phyloP scores from a whole-genome alignment of 2,888 invertebrate species.

The Troilus luridus region DNA sequence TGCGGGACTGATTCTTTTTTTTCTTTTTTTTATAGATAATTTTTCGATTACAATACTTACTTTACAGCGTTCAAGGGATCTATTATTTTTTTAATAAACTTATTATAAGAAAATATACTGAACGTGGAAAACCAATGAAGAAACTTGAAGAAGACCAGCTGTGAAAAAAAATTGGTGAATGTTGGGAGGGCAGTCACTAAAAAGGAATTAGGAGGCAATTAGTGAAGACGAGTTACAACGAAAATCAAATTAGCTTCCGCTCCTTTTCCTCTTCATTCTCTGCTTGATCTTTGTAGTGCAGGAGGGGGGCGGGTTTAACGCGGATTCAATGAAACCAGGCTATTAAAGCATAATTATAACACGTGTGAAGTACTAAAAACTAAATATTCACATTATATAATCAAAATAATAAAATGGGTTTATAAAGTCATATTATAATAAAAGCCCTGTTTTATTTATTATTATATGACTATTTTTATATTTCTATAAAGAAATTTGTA shows the following conservation, averaged over 20 bases:
- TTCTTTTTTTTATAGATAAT: too few species aligned
- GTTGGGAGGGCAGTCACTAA: conserved; percentile 18
- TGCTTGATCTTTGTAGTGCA: not conserved
- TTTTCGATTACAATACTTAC: too few species aligned
- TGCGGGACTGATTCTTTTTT: too few species aligned
- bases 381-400: too few species aligned
- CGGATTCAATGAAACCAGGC: not conserved
- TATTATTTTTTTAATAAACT: not conserved
- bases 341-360: too few species aligned
- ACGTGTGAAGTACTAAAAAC: too few species aligned
- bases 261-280: not conserved
- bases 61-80: too few species aligned
- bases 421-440: too few species aligned
- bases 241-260: conserved; percentile 35
- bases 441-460: too few species aligned
- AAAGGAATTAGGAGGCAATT: conserved; percentile 29
- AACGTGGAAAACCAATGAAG: not conserved
- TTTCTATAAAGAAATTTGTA: too few species aligned
- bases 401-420: too few species aligned
- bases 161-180: conserved; percentile 7
- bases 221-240: conserved; percentile 24
- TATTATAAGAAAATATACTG: not conserved
- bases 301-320: not conserved
- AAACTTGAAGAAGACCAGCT: not conserved
- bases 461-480: too few species aligned